Evolutionary conservation across 2,888 invertebrate species (phyloP), one percentile per base, ranked within the genome.

Genomic region (Zaprionus lineosus): DNA sequence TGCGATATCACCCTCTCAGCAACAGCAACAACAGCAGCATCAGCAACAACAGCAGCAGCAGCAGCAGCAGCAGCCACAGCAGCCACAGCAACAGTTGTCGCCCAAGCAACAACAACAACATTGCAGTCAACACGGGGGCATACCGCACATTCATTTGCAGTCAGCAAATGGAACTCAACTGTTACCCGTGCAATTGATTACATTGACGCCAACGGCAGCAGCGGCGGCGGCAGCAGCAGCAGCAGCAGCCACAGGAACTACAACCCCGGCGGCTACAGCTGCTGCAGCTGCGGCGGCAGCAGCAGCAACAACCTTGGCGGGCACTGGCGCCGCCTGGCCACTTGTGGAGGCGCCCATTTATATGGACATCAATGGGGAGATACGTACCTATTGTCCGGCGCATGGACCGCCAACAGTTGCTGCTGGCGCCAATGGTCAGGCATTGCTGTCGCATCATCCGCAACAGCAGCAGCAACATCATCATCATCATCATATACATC

Each of bases 281-380:
- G 39, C 41, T 9, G 57, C 46, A 24, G 24, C 56, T 14, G 24
- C 26, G n/a, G 58, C 50, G 2, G 11, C 29, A n/a, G 58, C 65
- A 28, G 84, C 81, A 53, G 87, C 74, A 26, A 43, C 72, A 5
- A 51, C 68, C 12, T 62, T 62, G 3, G 90, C 89, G 77, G 89
- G 89, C 74, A 76, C 78, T 55, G 81, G 81, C 61, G 83, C 86
- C 56, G 88, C 87, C 65, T 90, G 90, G 87, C 90, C 90, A 62
- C 84, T 91, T 53, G 90, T 90, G 57, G 91, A 91, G 61, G 91
- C 92, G 28, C 92, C 92, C 58, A 92, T 93, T 85, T 92, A 92
- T 86, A 91, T 93, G 84, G 92, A 92, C 44, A 91, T 92, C 46
- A 92, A 92, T 65, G 92, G 92, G 73, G 92, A 92, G 73, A 91